Evolutionary conservation across 1,140 invertebrate genomes (phyloP), one percentile per base, ranked within the genome.

Genomic region (Neelides sp.): DNA sequence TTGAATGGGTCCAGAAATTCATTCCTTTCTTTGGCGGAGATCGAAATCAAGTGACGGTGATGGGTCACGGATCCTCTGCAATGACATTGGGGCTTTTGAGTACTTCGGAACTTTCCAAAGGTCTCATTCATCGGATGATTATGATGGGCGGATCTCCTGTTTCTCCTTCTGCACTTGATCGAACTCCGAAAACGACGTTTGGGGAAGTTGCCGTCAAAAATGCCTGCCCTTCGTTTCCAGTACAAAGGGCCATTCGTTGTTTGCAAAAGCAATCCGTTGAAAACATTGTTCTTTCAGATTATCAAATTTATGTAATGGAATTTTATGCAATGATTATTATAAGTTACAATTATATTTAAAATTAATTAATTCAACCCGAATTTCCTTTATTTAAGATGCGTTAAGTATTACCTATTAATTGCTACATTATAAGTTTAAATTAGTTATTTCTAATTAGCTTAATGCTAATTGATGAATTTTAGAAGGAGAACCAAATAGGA

Each of bases 101-200:
- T 2, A 58, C 57, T 4, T 55, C 57, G 2, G 48, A 50, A 4
- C 36, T 58, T 10, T 43, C 45, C 12, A 46, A 40, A 44, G 48
- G 52, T 48, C 22, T 5, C 4, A 95, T 97, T 66, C 87, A 94
- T 65, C 80, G 91, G 57, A 86, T 88, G 4, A 81, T 97, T 50
- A 73, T 97, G 23, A 91, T 95, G 85, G 91, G 87, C 22, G 93
- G 93, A 0, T 92, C 91, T 12, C 89, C 91, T 0, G 72, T 96
- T 26, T 88, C 86, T 57, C 88, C 86, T 0, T 93, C 86, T 85
- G 90, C 91, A 0, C 68, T 94, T 51, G 85, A 92, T 61, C 85
- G 90, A 0, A 77, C 80, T 40, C 78, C 80, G 63, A 92, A 91
- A 22, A 10, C 26, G 12, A 58, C 57, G n/a, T 58, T 55, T 50